Evolutionary conservation across 2,113 vertebrate genomes (phyloP).

Genomic region (Struthidea cinerea): DNA sequence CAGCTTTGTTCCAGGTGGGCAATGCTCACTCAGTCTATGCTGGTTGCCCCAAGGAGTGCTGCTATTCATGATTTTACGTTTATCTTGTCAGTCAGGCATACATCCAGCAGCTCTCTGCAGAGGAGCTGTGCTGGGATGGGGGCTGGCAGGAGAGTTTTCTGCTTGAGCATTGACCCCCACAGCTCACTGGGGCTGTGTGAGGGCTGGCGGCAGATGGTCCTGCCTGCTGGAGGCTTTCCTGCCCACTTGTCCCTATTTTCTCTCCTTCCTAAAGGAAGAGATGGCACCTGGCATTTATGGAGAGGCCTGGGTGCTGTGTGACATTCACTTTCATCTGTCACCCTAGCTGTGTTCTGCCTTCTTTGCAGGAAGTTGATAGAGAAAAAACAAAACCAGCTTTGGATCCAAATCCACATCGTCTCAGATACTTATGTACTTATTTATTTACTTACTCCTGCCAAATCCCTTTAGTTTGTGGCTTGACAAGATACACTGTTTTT

Average conservation of each 20-base stretch:
- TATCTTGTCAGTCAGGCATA: not conserved
- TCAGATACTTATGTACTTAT: not conserved
- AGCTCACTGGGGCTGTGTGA: not conserved
- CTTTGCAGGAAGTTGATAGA: fast-evolving
- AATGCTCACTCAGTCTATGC: fast-evolving
- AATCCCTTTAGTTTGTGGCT: not conserved
- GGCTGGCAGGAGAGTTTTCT: not conserved
- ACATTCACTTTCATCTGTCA: not conserved
- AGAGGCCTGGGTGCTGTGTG: not conserved
- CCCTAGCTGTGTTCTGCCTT: not conserved
- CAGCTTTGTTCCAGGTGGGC: not conserved
- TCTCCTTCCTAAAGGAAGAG: not conserved
- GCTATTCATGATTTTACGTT: not conserved
- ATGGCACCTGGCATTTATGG: not conserved
- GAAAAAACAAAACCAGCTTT: not conserved
- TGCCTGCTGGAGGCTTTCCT: not conserved
- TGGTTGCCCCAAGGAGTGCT: not conserved
- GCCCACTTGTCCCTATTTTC: not conserved
- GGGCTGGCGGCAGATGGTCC: not conserved
- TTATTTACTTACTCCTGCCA: not conserved
- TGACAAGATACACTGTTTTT: not conserved
- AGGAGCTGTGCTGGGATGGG: not conserved
- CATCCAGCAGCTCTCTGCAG: not conserved
- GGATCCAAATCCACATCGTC: not conserved
- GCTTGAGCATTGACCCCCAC: not conserved